Conservation (phyloP, 2,113 vertebrate genomes). For the Vulpes vulpes region DNA sequence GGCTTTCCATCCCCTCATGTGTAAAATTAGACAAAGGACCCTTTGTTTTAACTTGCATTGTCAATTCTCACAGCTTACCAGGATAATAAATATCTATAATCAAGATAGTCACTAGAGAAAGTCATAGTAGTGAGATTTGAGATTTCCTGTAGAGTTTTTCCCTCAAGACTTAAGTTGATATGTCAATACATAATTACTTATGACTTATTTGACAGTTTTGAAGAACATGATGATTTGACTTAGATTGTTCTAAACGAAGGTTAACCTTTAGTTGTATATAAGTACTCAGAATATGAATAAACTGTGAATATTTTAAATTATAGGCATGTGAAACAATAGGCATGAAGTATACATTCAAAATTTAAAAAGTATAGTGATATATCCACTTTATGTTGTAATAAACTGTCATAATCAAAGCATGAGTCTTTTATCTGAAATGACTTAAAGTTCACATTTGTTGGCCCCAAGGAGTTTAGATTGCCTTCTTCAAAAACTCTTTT, state of each 20-base stretch:
- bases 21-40: conserved; percentile 4
- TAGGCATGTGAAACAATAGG: not conserved
- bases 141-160: not conserved
- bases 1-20: not conserved
- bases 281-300: not conserved
- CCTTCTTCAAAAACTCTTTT: not conserved
- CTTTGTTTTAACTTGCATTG: conserved; percentile 5
- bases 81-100: not conserved
- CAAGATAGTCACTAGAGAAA: not conserved
- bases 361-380: not conserved
- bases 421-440: conserved; percentile 23
- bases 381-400: conserved; percentile 23
- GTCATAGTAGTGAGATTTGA: not conserved
- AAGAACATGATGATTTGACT: not conserved
- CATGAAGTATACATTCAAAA: conserved; percentile 25
- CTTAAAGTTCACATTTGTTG: not conserved
- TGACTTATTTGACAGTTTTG: not conserved
- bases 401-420: conserved; percentile 25
- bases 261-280: conserved; percentile 20
- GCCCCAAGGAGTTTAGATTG: not conserved
- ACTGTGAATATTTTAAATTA: not conserved
- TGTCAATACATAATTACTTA: not conserved
- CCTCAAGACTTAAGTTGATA: not conserved
- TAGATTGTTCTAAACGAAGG: not conserved
- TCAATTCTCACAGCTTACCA: conserved; percentile 11